phyloP scores from a whole-genome alignment of 2,888 invertebrate species.

The Criorhina ranunculi region DNA sequence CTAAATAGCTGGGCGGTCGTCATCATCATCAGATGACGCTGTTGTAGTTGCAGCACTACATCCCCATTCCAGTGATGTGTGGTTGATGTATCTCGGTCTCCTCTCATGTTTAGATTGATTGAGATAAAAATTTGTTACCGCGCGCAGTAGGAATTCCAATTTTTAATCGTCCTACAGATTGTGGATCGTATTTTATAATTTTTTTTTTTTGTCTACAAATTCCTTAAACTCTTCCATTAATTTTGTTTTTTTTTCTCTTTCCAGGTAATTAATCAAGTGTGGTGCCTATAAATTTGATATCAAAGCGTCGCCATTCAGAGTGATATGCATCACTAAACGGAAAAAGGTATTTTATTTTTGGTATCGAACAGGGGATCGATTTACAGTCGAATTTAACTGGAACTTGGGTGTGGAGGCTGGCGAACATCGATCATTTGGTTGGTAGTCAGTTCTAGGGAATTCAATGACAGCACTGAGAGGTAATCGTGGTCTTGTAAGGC shows the following conservation, averaged over 20 bases:
- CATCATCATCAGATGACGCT: constrained; percentile 23
- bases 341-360: constrained; percentile 58
- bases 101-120: constrained; percentile 57
- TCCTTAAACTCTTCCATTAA: constrained; percentile 46
- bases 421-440: constrained; percentile 54
- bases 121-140: constrained; percentile 46
- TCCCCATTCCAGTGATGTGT: constrained; percentile 42
- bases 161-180: constrained; percentile 9
- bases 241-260: constrained; percentile 40
- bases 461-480: constrained; percentile 12
- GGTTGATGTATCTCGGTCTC: constrained; percentile 57
- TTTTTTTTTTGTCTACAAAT: constrained; percentile 2
- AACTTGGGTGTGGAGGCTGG: not conserved
- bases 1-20: constrained; percentile 72
- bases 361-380: constrained; percentile 17
- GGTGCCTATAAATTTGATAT: constrained; percentile 55
- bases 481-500: not conserved
- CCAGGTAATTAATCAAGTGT: constrained; percentile 68
- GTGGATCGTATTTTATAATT: not conserved
- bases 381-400: constrained; percentile 39
- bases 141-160: not conserved
- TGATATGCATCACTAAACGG: constrained; percentile 65
- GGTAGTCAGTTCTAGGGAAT: not conserved
- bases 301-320: constrained; percentile 46
- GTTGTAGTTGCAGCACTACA: not conserved